Percentiles rank a stretch among this genome's conserved stretches.
Evolutionary conservation across 1,140 invertebrate species (phyloP).

Genomic region (Neodiprion lecontei): DNA sequence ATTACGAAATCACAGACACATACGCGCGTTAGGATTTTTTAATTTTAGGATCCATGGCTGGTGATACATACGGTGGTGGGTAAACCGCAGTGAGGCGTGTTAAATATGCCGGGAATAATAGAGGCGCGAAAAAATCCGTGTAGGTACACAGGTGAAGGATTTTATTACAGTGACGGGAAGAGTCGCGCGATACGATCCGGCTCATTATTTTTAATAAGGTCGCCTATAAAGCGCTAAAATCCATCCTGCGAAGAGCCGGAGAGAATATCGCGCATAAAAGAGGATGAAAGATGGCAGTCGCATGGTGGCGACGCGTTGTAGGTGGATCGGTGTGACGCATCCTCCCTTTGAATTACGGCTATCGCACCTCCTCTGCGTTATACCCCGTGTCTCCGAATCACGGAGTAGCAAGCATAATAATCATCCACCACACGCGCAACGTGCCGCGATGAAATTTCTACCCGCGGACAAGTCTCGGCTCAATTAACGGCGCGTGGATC

Average conservation of each 20-base stretch:
- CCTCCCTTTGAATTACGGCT: constrained; percentile 28
- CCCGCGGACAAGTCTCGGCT: no score
- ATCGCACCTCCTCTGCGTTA: background rate
- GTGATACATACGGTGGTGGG: no score
- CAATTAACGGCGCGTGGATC: background rate
- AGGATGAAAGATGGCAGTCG: constrained; percentile 30
- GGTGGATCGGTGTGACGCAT: constrained; percentile 45
- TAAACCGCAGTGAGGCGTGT: no score
- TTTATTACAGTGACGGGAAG: constrained; percentile 42
- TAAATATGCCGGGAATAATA: no score
- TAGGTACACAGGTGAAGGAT: constrained; percentile 34
- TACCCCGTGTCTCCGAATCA: background rate
- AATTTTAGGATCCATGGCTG: no score
- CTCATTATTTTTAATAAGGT: constrained; percentile 58
- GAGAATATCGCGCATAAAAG: constrained; percentile 12
- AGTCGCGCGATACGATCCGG: constrained; percentile 41
- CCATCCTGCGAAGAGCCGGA: constrained; percentile 11
- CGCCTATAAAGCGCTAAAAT: constrained; percentile 48
- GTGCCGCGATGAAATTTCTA: no score
- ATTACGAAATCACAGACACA: no score
- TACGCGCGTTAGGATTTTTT: no score
- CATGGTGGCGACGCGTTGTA: constrained; percentile 38
- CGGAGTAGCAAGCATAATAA: no score
- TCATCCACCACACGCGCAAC: no score
- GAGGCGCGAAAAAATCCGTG: background rate